Percentiles rank a stretch among this genome's conserved stretches.
Conservation (phyloP, 92 coral and sea anemone genomes). For the Porites cylindrica region DNA sequence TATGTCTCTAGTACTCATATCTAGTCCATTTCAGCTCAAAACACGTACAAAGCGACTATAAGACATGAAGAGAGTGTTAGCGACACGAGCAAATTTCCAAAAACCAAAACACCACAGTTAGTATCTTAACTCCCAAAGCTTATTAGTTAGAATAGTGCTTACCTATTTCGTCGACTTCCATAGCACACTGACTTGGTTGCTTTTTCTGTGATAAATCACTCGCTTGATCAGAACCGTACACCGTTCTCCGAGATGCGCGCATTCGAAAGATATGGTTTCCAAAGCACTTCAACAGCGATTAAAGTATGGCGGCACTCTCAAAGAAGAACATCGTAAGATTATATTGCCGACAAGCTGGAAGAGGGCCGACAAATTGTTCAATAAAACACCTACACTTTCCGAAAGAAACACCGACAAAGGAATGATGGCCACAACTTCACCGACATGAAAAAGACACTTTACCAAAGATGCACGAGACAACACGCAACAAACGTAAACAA, state of each 20-base stretch:
- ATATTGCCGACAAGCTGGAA: conserved; percentile 23
- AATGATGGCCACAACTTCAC: neutral
- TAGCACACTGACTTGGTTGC: neutral
- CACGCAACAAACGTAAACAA: neutral
- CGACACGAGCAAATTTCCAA: neutral
- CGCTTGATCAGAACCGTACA: neutral
- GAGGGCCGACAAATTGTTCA: conserved; percentile 37
- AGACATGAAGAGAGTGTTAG: neutral
- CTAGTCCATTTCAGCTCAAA: neutral
- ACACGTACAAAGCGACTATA: neutral
- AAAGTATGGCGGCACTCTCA: conserved; percentile 32
- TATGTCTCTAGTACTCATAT: too few species aligned
- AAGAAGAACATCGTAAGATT: conserved; percentile 14
- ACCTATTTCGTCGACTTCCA: conserved; percentile 56
- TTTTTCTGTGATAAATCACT: neutral
- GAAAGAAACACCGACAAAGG: conserved; percentile 49
- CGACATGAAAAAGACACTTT: conserved; percentile 24
- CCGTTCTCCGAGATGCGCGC: neutral
- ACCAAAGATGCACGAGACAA: conserved; percentile 21
- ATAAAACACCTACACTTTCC: conserved; percentile 45
- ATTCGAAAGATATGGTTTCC: conserved; percentile 12
- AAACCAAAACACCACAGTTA: neutral
- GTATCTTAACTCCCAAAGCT: neutral
- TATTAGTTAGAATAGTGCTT: neutral
- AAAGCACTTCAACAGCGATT: conserved; percentile 26